A percentile compares a stretch with the other conserved stretches of the same genome.
These are phyloP conservation scores for Leuciscus waleckii DNA, from an alignment of 2,797 vertebrate species.

Conservation along the genomic window DNA sequence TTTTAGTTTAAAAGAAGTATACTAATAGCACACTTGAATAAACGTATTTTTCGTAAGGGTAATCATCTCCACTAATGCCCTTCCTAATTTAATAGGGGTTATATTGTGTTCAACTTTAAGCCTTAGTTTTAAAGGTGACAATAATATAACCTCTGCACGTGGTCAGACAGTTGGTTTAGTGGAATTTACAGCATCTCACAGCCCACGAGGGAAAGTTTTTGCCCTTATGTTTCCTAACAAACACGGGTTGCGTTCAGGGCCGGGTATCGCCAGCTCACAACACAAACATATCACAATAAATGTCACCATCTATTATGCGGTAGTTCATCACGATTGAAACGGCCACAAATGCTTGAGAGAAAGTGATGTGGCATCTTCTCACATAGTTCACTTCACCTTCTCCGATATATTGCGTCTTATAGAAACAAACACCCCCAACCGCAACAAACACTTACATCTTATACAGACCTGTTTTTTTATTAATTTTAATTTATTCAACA, in stretches of 20 bases:
- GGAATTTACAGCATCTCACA: not conserved
- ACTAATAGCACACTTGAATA: conserved; percentile 49
- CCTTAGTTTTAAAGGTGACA: not conserved
- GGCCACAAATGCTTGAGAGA: not conserved
- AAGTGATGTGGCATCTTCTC: not conserved
- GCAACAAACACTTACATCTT: not conserved
- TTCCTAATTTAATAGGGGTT: not conserved
- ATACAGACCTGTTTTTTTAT: not conserved
- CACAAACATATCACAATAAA: not conserved
- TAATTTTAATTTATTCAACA: not conserved
- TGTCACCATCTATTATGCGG: not conserved
- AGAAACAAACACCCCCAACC: not conserved
- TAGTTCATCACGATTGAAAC: not conserved
- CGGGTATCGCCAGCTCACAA: not conserved
- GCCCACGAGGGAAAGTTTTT: not conserved
- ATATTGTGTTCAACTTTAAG: not conserved
- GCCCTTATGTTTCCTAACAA: not conserved
- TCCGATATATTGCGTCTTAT: not conserved
- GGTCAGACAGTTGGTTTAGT: not conserved
- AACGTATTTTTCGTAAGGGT: conserved; percentile 70
- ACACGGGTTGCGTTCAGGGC: not conserved
- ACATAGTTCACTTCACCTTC: not conserved
- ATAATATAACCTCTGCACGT: not conserved
- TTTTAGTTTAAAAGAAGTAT: too few relatives aligned
- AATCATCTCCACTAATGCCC: not conserved